phyloP scores from a whole-genome alignment of 30 jellyfish, hydroid and myxozoan species.

The Hydractinia echinata region DNA sequence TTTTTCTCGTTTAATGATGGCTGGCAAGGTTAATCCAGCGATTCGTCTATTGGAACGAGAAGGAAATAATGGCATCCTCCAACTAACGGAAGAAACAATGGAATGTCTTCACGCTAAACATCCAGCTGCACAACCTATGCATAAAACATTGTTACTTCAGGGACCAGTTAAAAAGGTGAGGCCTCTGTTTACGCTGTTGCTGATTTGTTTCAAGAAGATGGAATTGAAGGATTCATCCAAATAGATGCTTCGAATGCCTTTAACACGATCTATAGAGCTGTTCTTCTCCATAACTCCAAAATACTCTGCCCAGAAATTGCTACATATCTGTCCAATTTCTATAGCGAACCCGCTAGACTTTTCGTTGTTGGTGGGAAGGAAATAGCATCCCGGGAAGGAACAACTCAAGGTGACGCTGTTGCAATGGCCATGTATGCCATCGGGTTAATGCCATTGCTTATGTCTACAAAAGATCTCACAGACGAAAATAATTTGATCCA shows the following conservation, averaged over 20 bases:
- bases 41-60: no score
- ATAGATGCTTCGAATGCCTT: neutral
- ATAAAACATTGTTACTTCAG: neutral
- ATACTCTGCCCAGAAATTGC: neutral
- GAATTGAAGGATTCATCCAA: neutral
- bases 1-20: no score
- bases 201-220: neutral
- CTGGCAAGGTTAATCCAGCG: no score
- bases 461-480: neutral
- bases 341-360: neutral
- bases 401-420: neutral
- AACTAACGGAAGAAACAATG: no score
- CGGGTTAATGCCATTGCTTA: neutral
- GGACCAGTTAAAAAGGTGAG: neutral
- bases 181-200: neutral
- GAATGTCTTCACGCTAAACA: no score
- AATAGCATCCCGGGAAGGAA: neutral
- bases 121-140: slow-evolving; percentile 3
- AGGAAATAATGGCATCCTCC: no score
- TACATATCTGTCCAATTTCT: neutral
- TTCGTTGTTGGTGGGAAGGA: slow-evolving; percentile 4
- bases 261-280: neutral
- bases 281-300: neutral
- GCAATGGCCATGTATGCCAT: neutral
- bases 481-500: neutral